Base-by-base conservation (phyloP, 30 jellyfish, hydroid and myxozoan species). In the Aurelia coerulea region DNA sequence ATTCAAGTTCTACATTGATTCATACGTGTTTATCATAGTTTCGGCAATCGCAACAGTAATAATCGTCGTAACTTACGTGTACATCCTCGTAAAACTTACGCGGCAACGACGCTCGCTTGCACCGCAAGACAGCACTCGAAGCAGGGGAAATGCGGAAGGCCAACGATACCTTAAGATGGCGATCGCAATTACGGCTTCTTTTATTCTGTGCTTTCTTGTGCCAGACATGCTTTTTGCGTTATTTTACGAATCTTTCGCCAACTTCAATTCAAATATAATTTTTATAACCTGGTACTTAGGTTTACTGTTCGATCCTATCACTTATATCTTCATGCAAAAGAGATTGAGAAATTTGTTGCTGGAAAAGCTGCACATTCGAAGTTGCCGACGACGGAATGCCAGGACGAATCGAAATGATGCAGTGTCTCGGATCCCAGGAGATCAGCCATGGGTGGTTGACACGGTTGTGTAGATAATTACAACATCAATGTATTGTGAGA, bases 281-380 rank as follows among this genome's bases (percentile, higher is more conserved):
- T 23, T 60, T 35, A n/a, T 60, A 23, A 23, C 35, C 33, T 60
- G 70, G 70, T 60, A 60, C 15, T 60, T 60, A 0, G 35, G 35
- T 23, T 23, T 60, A 5, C 31, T 60, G 10, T 60, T 23, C 12
- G 70, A 60, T 60, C 70, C 70, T 17, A 23, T 60, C 70, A 23
- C 11, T 23, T 60, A 60, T 60, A 60, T 60, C 13, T 60, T 60
- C 70, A 60, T 60, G 70, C 70, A 60, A 13, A 60, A 60, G 70
- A 10, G 35, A 60, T 11, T 60, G 35, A n/a, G 70, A 13, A 14
- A 46, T 46, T 5, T 46, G 56, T 1, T 46, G 56, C 14, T 46
- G 56, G 14, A 46, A 46, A 46, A 7, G 56, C 56, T 46, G 56
- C 8, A 14, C 2, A 46, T 46, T 46, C 56, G 15, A 46, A 46